Percentiles rank a stretch among this genome's conserved stretches.
Conservation (phyloP, 1,140 invertebrate genomes). For the Aphelinus atriplicis region DNA sequence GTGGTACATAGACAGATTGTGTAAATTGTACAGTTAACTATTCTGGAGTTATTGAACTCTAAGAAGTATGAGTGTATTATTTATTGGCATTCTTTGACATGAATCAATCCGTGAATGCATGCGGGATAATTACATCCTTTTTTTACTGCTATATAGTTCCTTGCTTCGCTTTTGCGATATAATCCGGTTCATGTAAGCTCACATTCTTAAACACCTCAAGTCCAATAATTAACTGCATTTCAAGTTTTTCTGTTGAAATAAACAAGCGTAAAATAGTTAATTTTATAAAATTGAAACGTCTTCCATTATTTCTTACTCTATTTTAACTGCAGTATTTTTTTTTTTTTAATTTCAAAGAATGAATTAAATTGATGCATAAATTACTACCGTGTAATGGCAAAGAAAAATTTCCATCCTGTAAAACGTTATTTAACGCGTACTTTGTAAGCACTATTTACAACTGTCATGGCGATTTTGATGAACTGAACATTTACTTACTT, state of each 20-base stretch:
- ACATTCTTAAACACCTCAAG: no score
- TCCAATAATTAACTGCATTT: not conserved
- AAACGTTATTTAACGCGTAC: no score
- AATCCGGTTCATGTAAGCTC: constrained; percentile 44
- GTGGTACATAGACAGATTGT: constrained; percentile 34
- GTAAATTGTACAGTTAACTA: constrained; percentile 39
- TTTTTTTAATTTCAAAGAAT: not conserved
- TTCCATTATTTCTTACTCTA: constrained; percentile 24
- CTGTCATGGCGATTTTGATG: no score
- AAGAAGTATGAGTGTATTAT: constrained; percentile 47
- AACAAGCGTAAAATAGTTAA: no score
- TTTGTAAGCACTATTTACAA: no score
- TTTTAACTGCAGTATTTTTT: not conserved
- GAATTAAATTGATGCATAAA: not conserved
- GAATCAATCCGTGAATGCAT: constrained; percentile 48
- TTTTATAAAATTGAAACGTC: not conserved
- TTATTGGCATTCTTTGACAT: constrained; percentile 46
- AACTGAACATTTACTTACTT: constrained; percentile 7
- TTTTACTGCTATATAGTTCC: constrained; percentile 60
- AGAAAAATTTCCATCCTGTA: no score
- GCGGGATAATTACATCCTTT: constrained; percentile 53
- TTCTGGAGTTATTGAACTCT: constrained; percentile 22
- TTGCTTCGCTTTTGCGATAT: constrained; percentile 51
- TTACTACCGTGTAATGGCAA: no score
- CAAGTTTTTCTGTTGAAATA: not conserved